Conservation (phyloP, 2,797 vertebrate species). For the Ptychadena robeensis region DNA sequence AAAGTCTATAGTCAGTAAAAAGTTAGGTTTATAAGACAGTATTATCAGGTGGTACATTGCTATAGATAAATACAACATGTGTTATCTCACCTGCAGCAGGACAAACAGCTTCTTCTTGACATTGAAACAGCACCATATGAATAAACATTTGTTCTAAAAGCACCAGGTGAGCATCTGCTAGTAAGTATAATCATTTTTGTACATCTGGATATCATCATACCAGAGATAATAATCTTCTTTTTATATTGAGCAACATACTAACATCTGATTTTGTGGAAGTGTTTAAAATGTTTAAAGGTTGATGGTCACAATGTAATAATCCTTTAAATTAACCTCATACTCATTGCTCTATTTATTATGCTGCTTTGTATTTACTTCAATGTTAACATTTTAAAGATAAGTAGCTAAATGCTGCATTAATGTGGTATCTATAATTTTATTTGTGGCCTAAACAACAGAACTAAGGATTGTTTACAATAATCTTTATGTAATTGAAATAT, state of each 20-base stretch:
- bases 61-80: conserved; percentile 19
- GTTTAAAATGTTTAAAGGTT: background rate
- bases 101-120: conserved; percentile 8
- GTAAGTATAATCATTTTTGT: conserved; percentile 17
- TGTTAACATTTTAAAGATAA: too few relatives aligned
- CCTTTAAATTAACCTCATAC: background rate
- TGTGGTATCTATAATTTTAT: too few relatives aligned
- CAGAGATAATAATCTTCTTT: background rate
- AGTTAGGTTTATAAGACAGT: background rate
- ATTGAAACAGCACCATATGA: conserved; percentile 12
- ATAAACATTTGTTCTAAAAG: conserved; percentile 25
- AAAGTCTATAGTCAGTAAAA: background rate
- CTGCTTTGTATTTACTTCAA: background rate
- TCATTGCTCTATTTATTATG: background rate
- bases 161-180: conserved; percentile 25
- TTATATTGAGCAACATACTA: background rate
- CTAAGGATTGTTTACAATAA: too few relatives aligned
- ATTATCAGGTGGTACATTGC: conserved; percentile 15
- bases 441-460: too few relatives aligned
- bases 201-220: conserved; percentile 12
- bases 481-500: too few relatives aligned
- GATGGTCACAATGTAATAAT: background rate
- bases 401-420: too few relatives aligned
- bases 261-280: background rate
- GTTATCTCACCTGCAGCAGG: conserved; percentile 16